Conservation (phyloP, 1,140 invertebrate species). For the Apolygus lucorum region DNA sequence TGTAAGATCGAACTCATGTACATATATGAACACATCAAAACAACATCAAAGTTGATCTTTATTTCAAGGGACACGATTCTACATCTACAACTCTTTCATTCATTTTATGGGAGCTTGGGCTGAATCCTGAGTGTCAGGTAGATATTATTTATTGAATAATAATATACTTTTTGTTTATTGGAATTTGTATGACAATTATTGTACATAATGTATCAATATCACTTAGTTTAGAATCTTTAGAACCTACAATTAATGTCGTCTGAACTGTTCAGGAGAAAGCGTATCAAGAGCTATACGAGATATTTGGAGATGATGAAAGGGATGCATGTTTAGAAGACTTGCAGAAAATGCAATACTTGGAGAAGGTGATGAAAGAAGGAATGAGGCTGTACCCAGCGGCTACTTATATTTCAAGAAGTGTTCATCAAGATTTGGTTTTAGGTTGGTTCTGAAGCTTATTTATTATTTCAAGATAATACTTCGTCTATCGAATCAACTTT, state of each 20-base stretch:
- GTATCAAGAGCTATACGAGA: slow-evolving; percentile 47
- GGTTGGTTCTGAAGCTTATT: slow-evolving; percentile 37
- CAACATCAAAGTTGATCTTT: no score
- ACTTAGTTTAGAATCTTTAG: background rate
- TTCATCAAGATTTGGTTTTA: slow-evolving; percentile 50
- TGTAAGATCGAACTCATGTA: no score
- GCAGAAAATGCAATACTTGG: slow-evolving; percentile 51
- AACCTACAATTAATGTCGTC: no score
- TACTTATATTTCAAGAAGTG: slow-evolving; percentile 49
- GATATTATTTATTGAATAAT: no score
- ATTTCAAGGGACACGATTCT: slow-evolving; percentile 72
- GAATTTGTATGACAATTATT: background rate
- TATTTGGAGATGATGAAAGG: slow-evolving; percentile 44
- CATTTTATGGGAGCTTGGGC: slow-evolving; percentile 43
- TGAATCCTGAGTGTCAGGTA: slow-evolving; percentile 44
- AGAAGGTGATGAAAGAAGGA: slow-evolving; percentile 52
- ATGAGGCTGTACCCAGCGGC: slow-evolving; percentile 55
- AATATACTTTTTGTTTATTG: background rate
- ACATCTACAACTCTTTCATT: slow-evolving; percentile 64
- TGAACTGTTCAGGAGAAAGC: slow-evolving; percentile 46
- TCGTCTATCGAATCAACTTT: background rate
- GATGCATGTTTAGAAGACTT: slow-evolving; percentile 45
- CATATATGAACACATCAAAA: no score
- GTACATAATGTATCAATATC: background rate
- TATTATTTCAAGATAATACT: background rate